Percentiles rank a stretch among this genome's conserved stretches.
Evolutionary conservation across 23 tunicate species (phyloP).

Genomic region (Halocynthia aurantium): DNA sequence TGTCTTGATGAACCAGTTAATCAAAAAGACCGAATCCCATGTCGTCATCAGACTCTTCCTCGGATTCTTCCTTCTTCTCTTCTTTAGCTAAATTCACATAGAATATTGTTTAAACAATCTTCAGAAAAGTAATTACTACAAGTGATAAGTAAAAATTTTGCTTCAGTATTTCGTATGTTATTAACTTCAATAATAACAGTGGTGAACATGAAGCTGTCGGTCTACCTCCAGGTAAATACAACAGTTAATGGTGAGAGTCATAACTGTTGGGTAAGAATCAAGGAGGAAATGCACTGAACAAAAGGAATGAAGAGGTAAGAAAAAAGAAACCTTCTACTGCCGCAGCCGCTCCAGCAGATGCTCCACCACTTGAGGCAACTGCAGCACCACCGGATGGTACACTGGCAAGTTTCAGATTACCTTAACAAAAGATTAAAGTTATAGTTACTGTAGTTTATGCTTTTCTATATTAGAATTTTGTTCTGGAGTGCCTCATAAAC

Average conservation of each 20-base stretch:
- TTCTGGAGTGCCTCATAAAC: slow-evolving; percentile 39
- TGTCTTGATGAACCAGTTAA: slow-evolving; percentile 1
- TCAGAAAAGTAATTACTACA: no score
- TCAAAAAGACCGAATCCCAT: slow-evolving; percentile 99
- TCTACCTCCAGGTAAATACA: slow-evolving; percentile 74
- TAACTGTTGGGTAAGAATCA: slow-evolving; percentile 27
- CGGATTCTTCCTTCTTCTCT: slow-evolving; percentile 81
- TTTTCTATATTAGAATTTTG: not conserved
- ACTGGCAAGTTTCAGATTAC: slow-evolving; percentile 80
- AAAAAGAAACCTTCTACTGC: slow-evolving; percentile 45
- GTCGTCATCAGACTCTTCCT: slow-evolving; percentile 95
- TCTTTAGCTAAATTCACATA: slow-evolving; percentile 17
- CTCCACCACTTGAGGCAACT: slow-evolving; percentile 56
- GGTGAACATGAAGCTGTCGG: slow-evolving; percentile 1
- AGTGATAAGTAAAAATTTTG: no score
- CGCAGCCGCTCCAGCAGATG: slow-evolving; percentile 61
- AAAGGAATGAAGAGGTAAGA: slow-evolving; percentile 26
- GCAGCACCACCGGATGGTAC: slow-evolving; percentile 98
- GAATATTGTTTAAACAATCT: no score
- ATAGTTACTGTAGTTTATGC: not conserved
- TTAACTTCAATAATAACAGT: no score
- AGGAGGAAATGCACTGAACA: slow-evolving; percentile 23
- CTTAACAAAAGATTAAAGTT: slow-evolving; percentile 26
- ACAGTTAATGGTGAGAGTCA: slow-evolving; percentile 10
- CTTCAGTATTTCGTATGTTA: no score